Conservation (phyloP, 2,888 invertebrate genomes). For the Plagiodera versicolora region DNA sequence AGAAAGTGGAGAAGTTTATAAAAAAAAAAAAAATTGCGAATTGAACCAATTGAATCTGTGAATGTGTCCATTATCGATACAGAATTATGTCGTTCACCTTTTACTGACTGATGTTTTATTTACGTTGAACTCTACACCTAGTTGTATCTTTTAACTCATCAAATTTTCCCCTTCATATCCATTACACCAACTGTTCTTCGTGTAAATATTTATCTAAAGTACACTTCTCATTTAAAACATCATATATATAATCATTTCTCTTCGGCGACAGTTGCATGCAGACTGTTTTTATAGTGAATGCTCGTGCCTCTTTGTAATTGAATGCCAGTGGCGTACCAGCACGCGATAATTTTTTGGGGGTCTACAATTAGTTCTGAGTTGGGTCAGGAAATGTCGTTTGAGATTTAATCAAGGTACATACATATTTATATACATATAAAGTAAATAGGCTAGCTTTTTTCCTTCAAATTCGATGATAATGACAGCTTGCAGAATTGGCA, state of each 20-base stretch:
- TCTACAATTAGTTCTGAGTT: too few species aligned
- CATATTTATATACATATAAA: too few species aligned
- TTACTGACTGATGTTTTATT: not conserved
- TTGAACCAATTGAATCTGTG: too few species aligned
- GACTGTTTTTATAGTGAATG: slow-evolving; percentile 13
- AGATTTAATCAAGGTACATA: too few species aligned
- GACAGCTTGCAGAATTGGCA: too few species aligned
- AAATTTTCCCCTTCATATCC: slow-evolving; percentile 3
- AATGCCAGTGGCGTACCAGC: not conserved
- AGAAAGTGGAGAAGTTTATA: too few species aligned
- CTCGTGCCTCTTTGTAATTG: slow-evolving; percentile 1
- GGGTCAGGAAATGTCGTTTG: too few species aligned
- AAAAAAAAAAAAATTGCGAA: too few species aligned
- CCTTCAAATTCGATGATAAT: too few species aligned
- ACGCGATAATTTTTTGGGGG: not conserved
- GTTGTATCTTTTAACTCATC: slow-evolving; percentile 8
- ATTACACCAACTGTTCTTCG: slow-evolving; percentile 5
- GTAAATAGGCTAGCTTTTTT: too few species aligned
- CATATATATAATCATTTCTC: slow-evolving; percentile 17
- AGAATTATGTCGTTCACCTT: not conserved
- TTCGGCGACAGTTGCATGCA: slow-evolving; percentile 27
- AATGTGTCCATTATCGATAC: too few species aligned
- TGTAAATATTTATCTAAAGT: slow-evolving; percentile 13
- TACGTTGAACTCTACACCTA: not conserved
- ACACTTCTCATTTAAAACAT: slow-evolving; percentile 13